These are phyloP conservation scores for Brachionus rubens DNA, from an alignment of 1,140 invertebrate species.

Conservation along the genomic window DNA sequence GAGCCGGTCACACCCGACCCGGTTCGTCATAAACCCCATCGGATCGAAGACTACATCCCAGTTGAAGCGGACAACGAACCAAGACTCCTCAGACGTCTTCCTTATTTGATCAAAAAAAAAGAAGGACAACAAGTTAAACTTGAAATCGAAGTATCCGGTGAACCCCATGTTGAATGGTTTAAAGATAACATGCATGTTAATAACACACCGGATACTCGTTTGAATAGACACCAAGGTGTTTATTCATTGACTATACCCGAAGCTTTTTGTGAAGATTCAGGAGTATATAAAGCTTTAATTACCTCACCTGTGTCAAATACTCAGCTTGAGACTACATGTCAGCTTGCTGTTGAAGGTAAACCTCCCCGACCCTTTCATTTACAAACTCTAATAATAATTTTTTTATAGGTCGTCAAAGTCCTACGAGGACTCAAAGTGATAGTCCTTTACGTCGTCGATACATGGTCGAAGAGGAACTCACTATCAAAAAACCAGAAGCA, in stretches of 20 bases:
- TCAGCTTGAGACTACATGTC: conserved; percentile 29
- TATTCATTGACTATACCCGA: conserved; percentile 85
- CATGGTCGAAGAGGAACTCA: not conserved
- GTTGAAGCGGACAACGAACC: not conserved
- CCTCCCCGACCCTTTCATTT: not conserved
- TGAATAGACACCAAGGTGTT: not conserved
- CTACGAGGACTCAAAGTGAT: conserved; percentile 32
- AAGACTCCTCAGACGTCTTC: not conserved
- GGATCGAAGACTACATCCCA: conserved; percentile 11
- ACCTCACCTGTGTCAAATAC: conserved; percentile 20
- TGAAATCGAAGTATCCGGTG: conserved; percentile 14
- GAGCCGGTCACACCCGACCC: conserved; percentile 8
- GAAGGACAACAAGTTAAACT: conserved; percentile 22
- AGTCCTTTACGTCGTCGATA: conserved; percentile 9
- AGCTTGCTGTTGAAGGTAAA: conserved; percentile 34
- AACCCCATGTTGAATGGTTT: conserved; percentile 1
- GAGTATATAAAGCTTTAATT: conserved; percentile 68
- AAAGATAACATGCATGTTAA: conserved; percentile 10
- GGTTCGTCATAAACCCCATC: not conserved
- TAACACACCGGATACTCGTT: conserved; percentile 19
- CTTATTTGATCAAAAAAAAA: conserved; percentile 25
- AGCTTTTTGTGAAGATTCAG: conserved; percentile 87
- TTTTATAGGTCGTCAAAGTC: not conserved
- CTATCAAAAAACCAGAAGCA: not conserved
- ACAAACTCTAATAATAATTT: not conserved